phyloP scores from a whole-genome alignment of 2,888 invertebrate genomes.

The Mactromeris polynyma region DNA sequence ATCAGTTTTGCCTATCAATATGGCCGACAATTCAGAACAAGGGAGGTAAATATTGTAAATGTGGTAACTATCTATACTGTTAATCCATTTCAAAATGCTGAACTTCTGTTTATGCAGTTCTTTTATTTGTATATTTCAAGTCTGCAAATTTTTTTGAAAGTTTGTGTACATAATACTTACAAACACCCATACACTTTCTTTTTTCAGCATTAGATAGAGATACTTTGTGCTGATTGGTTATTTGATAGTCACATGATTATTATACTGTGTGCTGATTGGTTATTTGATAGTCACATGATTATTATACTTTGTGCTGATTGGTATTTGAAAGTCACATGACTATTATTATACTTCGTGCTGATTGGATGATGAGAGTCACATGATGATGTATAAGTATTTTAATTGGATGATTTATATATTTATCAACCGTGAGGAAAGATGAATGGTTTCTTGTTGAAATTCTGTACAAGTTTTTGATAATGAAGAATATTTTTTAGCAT shows the following conservation, averaged over 20 bases:
- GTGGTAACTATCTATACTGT: too few species aligned
- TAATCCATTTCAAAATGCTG: constrained; percentile 15
- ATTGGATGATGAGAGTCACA: constrained; percentile 39
- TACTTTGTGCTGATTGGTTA: not conserved
- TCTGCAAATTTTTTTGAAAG: not conserved
- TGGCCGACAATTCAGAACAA: too few species aligned
- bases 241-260: constrained; percentile 19
- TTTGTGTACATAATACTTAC: not conserved
- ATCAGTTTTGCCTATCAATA: too few species aligned
- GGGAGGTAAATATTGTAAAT: too few species aligned
- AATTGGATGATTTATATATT: constrained; percentile 15
- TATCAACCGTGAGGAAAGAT: not conserved
- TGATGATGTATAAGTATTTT: constrained; percentile 13
- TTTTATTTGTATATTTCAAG: not conserved
- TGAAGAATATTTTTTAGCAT: not conserved
- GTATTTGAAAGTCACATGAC: constrained; percentile 50
- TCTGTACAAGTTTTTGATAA: not conserved
- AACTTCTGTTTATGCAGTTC: not conserved
- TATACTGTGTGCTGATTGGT: constrained; percentile 43
- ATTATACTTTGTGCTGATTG: constrained; percentile 53
- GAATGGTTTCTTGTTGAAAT: constrained; percentile 7
- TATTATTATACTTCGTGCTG: constrained; percentile 50
- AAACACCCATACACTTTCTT: constrained; percentile 23
- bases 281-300: constrained; percentile 49
- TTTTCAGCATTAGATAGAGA: constrained; percentile 52